Percentiles rank a stretch among this genome's conserved stretches.
Conservation (phyloP, 2,113 vertebrate genomes). For the Catagonus wagneri region DNA sequence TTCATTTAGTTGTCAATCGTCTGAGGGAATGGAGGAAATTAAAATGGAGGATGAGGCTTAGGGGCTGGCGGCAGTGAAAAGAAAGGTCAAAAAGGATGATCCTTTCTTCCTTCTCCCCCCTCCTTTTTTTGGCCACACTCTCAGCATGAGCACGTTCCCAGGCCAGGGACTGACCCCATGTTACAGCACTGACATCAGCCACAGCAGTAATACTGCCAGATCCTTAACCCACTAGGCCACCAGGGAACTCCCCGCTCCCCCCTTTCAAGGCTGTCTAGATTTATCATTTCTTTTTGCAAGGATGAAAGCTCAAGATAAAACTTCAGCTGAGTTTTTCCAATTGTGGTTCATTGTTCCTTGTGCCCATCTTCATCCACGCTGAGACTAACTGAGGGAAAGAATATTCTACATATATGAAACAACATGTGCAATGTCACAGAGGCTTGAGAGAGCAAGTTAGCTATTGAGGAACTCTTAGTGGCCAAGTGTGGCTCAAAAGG, state of each 20-base stretch:
- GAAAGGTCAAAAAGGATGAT: slow-evolving; percentile 43
- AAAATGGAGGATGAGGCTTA: background rate
- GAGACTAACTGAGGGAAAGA: background rate
- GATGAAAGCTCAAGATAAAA: background rate
- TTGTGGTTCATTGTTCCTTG: background rate
- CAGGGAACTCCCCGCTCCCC: background rate
- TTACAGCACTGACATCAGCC: too few species aligned
- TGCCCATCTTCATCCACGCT: background rate
- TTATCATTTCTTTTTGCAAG: background rate
- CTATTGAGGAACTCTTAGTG: background rate
- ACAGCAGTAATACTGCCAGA: too few species aligned
- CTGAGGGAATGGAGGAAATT: background rate
- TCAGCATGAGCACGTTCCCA: too few species aligned
- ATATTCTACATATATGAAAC: background rate
- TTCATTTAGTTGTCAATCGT: slow-evolving; percentile 68
- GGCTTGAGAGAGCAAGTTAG: background rate
- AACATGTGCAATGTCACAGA: background rate
- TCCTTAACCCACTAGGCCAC: too few species aligned
- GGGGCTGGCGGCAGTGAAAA: background rate
- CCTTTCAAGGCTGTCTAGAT: background rate
- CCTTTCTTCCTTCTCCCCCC: background rate
- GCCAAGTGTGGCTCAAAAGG: background rate
- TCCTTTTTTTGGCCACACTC: too few species aligned
- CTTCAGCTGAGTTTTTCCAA: slow-evolving; percentile 4
- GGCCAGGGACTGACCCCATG: too few species aligned